These are phyloP conservation scores for Caenorhabditis panamensis DNA, from an alignment of 2,888 invertebrate species.

Conservation along the genomic window DNA sequence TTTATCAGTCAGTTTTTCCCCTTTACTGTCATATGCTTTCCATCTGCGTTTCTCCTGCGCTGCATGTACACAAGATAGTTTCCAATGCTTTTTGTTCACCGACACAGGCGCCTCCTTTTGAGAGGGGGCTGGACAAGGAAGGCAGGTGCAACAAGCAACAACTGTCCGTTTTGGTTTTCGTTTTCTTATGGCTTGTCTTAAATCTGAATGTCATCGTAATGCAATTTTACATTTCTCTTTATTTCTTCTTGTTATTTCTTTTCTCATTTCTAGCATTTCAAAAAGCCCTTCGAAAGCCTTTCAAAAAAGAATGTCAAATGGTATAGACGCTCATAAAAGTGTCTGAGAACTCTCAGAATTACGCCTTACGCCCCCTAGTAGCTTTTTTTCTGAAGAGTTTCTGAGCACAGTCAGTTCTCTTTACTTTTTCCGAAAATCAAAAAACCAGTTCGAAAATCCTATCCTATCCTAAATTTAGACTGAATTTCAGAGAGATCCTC, in stretches of 20 bases:
- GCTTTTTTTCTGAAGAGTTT: neutral
- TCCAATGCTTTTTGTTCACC: slow-evolving; percentile 28
- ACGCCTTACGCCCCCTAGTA: neutral
- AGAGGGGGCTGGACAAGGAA: neutral
- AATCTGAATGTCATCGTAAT: neutral
- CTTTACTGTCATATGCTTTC: slow-evolving; percentile 47
- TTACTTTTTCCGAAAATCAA: neutral
- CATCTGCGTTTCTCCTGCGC: slow-evolving; percentile 7
- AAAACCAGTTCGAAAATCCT: no score
- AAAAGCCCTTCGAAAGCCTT: no score
- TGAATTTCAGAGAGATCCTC: neutral
- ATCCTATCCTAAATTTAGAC: neutral
- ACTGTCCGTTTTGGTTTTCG: slow-evolving; percentile 16
- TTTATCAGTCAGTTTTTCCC: slow-evolving; percentile 31
- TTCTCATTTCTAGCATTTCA: neutral
- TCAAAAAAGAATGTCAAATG: slow-evolving; percentile 3
- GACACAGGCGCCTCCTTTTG: neutral
- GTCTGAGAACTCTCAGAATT: slow-evolving; percentile 1
- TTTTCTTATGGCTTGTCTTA: no score
- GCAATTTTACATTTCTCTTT: neutral
- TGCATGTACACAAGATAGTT: neutral
- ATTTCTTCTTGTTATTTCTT: neutral
- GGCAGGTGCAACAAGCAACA: slow-evolving; percentile 49
- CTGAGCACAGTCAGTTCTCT: no score
- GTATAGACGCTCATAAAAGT: slow-evolving; percentile 7